Base-by-base conservation (phyloP, 2,888 invertebrate species). In the Lobophora halterata region DNA sequence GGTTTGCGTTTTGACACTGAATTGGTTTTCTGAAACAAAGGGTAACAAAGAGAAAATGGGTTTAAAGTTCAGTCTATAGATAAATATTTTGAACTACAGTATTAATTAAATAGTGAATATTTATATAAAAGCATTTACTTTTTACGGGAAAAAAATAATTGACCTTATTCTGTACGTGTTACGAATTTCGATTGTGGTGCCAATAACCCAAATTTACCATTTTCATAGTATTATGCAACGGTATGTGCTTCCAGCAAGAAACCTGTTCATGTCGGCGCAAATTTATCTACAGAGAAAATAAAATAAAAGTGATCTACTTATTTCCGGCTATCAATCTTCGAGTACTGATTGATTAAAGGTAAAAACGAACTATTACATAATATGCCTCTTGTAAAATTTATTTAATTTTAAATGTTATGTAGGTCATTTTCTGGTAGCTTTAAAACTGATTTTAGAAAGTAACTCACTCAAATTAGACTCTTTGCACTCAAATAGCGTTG, bases 401-500 rank as follows among this genome's bases (percentile, higher is more conserved):
- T n/a, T n/a, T 28, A 28, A 20, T 9, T 23, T 19, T 34, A 26
- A 19, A 25, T 26, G 10, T 28, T 26, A 21, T 35, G 21, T 16
- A 27, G 18, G 25, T 26, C n/a, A 11, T 27, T 29, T 29, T 23
- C 16, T 29, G 3, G 11, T 21, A 26, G 23, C 13, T 32, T 28
- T 27, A 13, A n/a, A n/a, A 26, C 20, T 26, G 26, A 9, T 21
- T 41, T 43, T 43, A 43, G 43, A 43, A 43, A 43, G 43, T 33
- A 9, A 32, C 17, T 25, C 23, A 36, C 16, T 17, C 29, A 46
- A 42, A 49, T 43, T 50, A 45, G 48, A 25, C 39, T 41, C 32
- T 42, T 47, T 43, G 27, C 32, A 40, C 36, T 42, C 39, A 42
- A 49, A 49, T 52, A 50, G 40, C 50, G 36, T 35, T 18, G 30